Base-by-base conservation (phyloP, 1,140 invertebrate species). In the Neodiprion lecontei region DNA sequence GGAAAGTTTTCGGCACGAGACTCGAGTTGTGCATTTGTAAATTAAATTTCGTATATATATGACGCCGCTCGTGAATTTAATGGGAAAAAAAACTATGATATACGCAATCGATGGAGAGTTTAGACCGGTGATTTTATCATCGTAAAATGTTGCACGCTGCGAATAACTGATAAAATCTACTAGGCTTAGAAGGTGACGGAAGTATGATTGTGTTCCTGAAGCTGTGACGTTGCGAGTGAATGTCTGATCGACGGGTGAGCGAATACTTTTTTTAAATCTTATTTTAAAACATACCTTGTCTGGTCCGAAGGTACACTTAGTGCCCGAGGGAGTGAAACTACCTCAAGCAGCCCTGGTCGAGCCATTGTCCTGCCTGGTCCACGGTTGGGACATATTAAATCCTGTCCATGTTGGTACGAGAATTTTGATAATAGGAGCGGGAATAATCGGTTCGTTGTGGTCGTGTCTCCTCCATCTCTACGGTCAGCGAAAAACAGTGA, bases 391-490 rank as follows among this genome's bases (percentile, higher is more conserved):
- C 77, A 82, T 88, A 47, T 86, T 90, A 0, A 79, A 84, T 9
- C 89, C 90, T 1, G 80, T 92, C 12, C 76, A 84, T 0, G 83
- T 91, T 7, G 91, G 91, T 5, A 78, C 84, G 11, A 89, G 88
- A 72, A 90, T 92, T 17, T 82, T 92, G 9, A 83, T 92, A 1
- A 87, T 89, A 5, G 91, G 91, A 12, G 91, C 91, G 72, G 91
- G 91, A 9, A 92, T 92, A 70, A 92, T 92, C 78, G 91, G 91
- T 83, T 61, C 91, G 76, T 82, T 92, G 2, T 92, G 91, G 91
- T 80, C 88, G 1, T 87, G 85, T 12, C 79, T 89, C 0, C 82
- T 92, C 0, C 91, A 92, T 79, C 85, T 89, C 1, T 89, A 91
- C 69, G 92, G 92, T 0, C 91, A 92, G 80, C 85, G 89, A 50